These are phyloP conservation scores for Glareola pratincola DNA, from an alignment of 2,113 vertebrate genomes.

Conservation along the genomic window DNA sequence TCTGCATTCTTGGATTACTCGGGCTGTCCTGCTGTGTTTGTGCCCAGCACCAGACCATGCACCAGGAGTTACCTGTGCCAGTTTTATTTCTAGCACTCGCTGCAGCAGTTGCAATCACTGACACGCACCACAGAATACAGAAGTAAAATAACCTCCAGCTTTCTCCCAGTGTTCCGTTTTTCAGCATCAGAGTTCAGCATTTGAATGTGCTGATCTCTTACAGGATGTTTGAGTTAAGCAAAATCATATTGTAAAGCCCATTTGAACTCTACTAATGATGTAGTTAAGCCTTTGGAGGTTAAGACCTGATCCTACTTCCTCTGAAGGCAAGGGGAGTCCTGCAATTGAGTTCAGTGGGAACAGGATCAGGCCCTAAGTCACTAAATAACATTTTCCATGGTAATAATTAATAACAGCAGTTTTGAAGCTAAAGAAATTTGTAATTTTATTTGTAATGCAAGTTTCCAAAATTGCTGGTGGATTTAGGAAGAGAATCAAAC, in stretches of 20 bases:
- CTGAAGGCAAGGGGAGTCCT: background rate
- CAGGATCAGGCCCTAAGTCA: constrained; percentile 50
- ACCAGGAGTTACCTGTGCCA: background rate
- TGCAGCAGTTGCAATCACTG: background rate
- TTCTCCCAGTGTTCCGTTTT: background rate
- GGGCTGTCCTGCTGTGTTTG: background rate
- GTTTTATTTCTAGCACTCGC: background rate
- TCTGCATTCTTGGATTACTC: background rate
- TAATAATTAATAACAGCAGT: constrained; percentile 66
- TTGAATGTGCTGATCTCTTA: background rate
- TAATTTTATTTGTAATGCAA: constrained; percentile 36
- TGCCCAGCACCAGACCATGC: background rate
- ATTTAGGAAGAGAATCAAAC: constrained; percentile 63
- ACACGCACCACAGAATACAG: background rate
- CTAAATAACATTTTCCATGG: constrained; percentile 72
- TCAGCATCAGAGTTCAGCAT: background rate
- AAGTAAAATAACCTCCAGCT: background rate
- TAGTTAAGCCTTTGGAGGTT: constrained; percentile 24
- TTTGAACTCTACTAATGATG: background rate
- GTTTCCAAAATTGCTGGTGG: constrained; percentile 47
- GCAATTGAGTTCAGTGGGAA: background rate
- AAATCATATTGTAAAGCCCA: background rate
- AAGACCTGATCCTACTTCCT: background rate
- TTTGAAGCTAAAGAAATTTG: constrained; percentile 42
- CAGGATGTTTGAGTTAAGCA: background rate